phyloP scores from a whole-genome alignment of 2,113 vertebrate species.

The Sinocyclocheilus anophthalmus region DNA sequence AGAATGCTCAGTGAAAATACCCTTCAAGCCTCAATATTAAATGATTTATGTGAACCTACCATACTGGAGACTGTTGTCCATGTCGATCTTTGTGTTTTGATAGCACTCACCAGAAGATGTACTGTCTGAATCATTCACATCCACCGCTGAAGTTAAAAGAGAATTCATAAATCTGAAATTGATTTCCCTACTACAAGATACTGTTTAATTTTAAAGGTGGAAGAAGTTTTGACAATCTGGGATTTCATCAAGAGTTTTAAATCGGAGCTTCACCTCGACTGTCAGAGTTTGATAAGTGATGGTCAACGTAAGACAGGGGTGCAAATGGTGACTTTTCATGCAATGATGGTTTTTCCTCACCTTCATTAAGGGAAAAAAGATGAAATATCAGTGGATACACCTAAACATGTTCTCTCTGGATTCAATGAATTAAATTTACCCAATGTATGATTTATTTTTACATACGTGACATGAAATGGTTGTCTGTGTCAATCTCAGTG shows the following conservation, averaged over 20 bases:
- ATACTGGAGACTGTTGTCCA: slow-evolving; percentile 17
- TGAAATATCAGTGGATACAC: not conserved
- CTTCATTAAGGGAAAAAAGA: not conserved
- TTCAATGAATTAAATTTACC: too few species aligned
- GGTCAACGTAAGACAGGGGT: not conserved
- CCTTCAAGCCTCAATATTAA: not conserved
- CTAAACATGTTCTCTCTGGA: not conserved
- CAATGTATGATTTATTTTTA: not conserved
- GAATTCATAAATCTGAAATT: not conserved
- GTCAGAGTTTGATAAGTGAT: not conserved
- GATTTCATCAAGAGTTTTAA: not conserved
- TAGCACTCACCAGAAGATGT: slow-evolving; percentile 60
- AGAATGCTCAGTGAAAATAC: not conserved
- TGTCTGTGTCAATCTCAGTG: not conserved
- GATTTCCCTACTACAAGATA: not conserved
- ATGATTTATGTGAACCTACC: slow-evolving; percentile 8
- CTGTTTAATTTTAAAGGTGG: not conserved
- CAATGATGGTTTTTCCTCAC: not conserved
- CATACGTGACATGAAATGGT: not conserved
- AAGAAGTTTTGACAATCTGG: not conserved
- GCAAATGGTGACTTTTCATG: not conserved
- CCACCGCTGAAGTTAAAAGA: not conserved
- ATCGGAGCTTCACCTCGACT: not conserved
- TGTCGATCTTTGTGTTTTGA: slow-evolving; percentile 40
- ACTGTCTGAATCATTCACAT: slow-evolving; percentile 47